Evolutionary conservation across 2,113 vertebrate species (phyloP), one percentile per base, ranked within the genome.

Genomic region (Micromys minutus): DNA sequence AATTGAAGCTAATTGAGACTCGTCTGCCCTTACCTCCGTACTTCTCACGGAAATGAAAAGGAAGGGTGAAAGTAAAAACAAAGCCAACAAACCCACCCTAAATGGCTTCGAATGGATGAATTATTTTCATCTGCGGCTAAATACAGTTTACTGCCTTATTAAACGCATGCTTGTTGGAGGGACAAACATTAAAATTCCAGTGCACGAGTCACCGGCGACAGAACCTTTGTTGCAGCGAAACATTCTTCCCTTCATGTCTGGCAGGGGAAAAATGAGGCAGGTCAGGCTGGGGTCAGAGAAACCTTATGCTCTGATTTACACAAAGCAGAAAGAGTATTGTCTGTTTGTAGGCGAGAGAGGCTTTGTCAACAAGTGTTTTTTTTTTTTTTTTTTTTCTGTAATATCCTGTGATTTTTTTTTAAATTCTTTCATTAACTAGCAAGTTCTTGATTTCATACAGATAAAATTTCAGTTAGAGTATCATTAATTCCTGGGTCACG

Each of bases 121-220:
- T 98, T 98, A 95, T 98, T 98, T 98, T 98, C 92, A 96, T 97
- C 86, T 98, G 98, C 97, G 97, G 96, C 95, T 97, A 96, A 98
- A 96, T 95, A 89, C 93, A 91, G 93, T 97, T 98, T 98, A 96
- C 85, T 96, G 96, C 96, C 92, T 96, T 98, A 98, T 98, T 98
- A 98, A 98, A 98, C 98, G 94, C 3, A 0, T 97, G 93, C 98
- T 98, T 98, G 84, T 95, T 95, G 96, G 94, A 97, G 98, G 97
- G 97, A 86, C 97, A 79, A 36, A 80, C 97, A 97, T 98, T 98
- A 98, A 98, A 97, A 98, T 98, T 98, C 97, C 97, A 97, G 90
- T 47, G 94, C 96, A 92, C 94, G 96, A 97, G 96, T 98, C 96
- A 97, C 50, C 0, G 45, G 88, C 0, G 71, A 91, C 2, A 59